These are phyloP conservation scores for Hylia prasina DNA, from an alignment of 2,113 vertebrate genomes.

Conservation along the genomic window DNA sequence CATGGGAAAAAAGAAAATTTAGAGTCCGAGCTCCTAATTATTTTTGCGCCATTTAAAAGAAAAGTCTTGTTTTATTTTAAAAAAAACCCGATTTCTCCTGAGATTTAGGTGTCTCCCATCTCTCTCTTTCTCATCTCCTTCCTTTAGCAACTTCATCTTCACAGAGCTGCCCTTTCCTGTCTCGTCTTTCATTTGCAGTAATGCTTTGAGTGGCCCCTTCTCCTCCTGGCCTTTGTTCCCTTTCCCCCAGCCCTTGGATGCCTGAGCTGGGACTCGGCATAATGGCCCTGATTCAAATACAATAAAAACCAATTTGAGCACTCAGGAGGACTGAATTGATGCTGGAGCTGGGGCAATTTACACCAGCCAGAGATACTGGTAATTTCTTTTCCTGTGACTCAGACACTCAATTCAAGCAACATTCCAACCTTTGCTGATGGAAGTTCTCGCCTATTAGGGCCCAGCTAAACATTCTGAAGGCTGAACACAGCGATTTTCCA, in stretches of 20 bases:
- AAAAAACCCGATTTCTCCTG: background rate
- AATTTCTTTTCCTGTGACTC: background rate
- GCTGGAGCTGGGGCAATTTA: background rate
- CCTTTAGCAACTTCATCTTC: background rate
- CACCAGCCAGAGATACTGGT: background rate
- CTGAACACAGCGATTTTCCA: background rate
- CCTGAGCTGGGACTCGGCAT: background rate
- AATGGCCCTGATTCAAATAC: background rate
- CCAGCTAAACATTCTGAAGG: background rate
- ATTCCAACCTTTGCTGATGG: background rate
- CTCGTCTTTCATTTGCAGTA: background rate
- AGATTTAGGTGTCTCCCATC: background rate
- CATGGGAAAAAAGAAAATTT: background rate
- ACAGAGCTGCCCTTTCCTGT: background rate
- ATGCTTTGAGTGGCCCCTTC: background rate
- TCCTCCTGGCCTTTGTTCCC: background rate
- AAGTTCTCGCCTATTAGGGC: background rate
- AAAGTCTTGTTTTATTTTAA: background rate
- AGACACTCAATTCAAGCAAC: background rate
- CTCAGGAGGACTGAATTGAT: background rate
- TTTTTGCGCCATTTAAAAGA: background rate
- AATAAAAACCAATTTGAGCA: background rate
- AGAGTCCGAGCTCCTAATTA: background rate
- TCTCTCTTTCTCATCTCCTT: background rate
- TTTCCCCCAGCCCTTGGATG: background rate